Percentiles rank a stretch among this genome's conserved stretches.
Conservation (phyloP, 1,140 invertebrate genomes). For the Hormaphis cornu region DNA sequence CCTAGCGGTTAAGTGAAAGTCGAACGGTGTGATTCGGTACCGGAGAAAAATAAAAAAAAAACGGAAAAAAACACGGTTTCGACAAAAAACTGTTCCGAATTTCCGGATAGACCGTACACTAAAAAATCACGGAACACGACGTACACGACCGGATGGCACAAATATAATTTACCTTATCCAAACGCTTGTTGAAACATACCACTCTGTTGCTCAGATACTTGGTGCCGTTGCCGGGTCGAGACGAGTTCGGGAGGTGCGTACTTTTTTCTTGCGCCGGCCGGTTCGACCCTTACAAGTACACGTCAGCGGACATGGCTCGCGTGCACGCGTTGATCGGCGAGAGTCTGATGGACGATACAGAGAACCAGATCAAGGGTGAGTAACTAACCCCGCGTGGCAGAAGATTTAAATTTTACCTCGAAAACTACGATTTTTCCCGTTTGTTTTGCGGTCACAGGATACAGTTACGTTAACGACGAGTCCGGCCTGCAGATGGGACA, state of each 20-base stretch:
- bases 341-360: conserved; percentile 65
- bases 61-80: too few species aligned
- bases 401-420: too few species aligned
- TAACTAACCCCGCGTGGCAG: conserved; percentile 19
- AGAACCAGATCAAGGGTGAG: conserved; percentile 51
- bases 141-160: too few species aligned
- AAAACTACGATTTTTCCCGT: neutral
- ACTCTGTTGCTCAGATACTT: conserved; percentile 48
- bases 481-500: conserved; percentile 71
- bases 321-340: conserved; percentile 68
- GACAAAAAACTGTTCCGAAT: too few species aligned
- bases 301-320: conserved; percentile 64
- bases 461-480: conserved; percentile 74
- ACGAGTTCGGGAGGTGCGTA: conserved; percentile 60
- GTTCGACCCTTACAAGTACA: conserved; percentile 63
- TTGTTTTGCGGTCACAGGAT: conserved; percentile 46
- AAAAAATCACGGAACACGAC: too few species aligned
- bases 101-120: too few species aligned
- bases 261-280: conserved; percentile 61
- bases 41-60: too few species aligned
- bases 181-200: too few species aligned
- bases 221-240: conserved; percentile 63
- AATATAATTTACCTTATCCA: too few species aligned
- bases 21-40: too few species aligned
- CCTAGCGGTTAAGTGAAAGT: too few species aligned